phyloP scores from a whole-genome alignment of 2,113 vertebrate genomes.

The Pterocles gutturalis region DNA sequence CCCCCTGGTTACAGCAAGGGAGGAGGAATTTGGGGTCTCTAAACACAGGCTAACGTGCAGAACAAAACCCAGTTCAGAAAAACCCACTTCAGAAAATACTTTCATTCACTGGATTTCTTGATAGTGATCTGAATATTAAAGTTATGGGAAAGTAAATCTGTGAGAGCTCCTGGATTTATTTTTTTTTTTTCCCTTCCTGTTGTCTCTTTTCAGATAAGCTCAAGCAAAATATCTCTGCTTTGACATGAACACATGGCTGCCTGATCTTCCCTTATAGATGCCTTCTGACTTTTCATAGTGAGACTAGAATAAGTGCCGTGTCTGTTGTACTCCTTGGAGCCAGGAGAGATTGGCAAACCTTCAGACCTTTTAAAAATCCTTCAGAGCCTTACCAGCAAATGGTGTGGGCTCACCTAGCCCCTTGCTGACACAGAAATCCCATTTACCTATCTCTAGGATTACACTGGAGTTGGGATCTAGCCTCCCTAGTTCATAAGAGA shows the following conservation, averaged over 20 bases:
- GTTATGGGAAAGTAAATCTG: background rate
- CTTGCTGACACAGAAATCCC: background rate
- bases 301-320: background rate
- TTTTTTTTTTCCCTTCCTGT: background rate
- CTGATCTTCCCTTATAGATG: background rate
- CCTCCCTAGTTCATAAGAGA: background rate
- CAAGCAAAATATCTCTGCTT: background rate
- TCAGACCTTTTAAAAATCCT: background rate
- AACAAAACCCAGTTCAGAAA: background rate
- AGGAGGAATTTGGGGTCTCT: background rate
- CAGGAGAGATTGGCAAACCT: background rate
- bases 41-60: background rate
- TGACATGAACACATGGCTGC: background rate
- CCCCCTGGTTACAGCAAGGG: background rate
- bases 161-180: background rate
- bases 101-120: background rate
- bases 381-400: background rate
- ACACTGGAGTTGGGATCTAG: background rate
- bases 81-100: background rate
- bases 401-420: rapidly evolving
- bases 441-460: background rate
- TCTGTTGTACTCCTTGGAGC: background rate
- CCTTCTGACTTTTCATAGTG: background rate
- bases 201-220: background rate
- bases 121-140: background rate